These are phyloP conservation scores for Cyclina sinensis DNA, from an alignment of 1,140 invertebrate species.

Conservation along the genomic window DNA sequence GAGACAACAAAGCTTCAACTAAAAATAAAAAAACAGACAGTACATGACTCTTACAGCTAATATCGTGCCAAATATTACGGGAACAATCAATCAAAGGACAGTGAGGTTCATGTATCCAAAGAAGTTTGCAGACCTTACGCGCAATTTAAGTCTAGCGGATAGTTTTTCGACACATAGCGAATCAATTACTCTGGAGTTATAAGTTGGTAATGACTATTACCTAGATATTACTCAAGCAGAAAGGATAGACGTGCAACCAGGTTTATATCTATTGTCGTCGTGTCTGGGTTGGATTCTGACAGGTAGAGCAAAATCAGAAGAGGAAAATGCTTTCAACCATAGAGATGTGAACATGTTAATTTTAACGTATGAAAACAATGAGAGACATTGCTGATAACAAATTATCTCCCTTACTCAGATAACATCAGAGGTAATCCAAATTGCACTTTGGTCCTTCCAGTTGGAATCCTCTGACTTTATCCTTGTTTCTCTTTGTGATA, in stretches of 20 bases:
- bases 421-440: too few species aligned
- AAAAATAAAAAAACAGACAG: not conserved
- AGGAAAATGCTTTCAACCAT: not conserved
- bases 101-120: not conserved
- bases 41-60: conserved; percentile 39
- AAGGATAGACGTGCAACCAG: conserved; percentile 7
- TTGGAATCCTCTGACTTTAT: too few species aligned
- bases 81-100: not conserved
- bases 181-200: not conserved
- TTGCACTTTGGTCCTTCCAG: too few species aligned
- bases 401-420: too few species aligned
- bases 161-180: not conserved
- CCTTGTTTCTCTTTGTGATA: too few species aligned
- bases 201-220: conserved; percentile 38
- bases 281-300: conserved; percentile 9
- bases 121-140: conserved; percentile 7
- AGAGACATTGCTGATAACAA: too few species aligned
- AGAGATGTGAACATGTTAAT: conserved; percentile 39
- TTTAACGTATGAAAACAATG: not conserved
- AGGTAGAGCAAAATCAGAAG: not conserved
- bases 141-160: not conserved
- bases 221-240: conserved; percentile 3
- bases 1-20: not conserved
- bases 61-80: conserved; percentile 23
- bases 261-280: not conserved